A percentile compares a stretch with the other conserved stretches of the same genome.
Evolutionary conservation across 2,113 vertebrate species (phyloP).

Genomic region (Neotoma lepida): DNA sequence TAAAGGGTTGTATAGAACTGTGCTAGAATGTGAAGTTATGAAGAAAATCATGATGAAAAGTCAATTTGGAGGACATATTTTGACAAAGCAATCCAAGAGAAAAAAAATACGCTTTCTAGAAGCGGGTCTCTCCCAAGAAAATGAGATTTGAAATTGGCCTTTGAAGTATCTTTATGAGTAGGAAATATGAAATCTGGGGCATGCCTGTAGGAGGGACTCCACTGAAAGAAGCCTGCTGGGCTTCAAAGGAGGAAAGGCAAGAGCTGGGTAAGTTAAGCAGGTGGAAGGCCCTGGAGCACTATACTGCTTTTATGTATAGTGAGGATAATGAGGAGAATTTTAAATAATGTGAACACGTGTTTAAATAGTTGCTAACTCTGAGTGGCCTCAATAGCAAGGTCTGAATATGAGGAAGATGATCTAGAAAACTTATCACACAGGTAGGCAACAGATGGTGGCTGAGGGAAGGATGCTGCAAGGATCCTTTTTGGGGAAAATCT

Average conservation of each 20-base stretch:
- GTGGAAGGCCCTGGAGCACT: too few relatives aligned
- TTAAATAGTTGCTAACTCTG: background rate
- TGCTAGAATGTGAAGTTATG: background rate
- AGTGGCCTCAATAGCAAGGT: background rate
- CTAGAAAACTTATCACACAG: background rate
- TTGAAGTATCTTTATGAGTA: background rate
- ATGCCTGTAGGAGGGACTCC: background rate
- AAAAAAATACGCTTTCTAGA: background rate
- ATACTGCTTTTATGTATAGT: background rate
- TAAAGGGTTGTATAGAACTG: background rate
- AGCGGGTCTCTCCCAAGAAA: background rate
- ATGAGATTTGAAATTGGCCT: background rate
- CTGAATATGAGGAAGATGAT: background rate
- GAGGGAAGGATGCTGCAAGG: background rate
- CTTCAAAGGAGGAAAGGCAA: background rate
- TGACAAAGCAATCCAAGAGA: background rate
- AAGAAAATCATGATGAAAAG: slow-evolving; percentile 18
- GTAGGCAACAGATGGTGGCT: background rate
- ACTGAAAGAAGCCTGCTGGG: background rate
- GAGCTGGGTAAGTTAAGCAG: background rate
- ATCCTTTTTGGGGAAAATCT: too few relatives aligned
- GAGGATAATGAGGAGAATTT: background rate
- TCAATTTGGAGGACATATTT: background rate
- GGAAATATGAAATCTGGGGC: background rate
- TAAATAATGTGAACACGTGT: background rate